Percentiles rank a stretch among this genome's conserved stretches.
Evolutionary conservation across 2,888 invertebrate genomes (phyloP).

Genomic region (Pandemis corylana): DNA sequence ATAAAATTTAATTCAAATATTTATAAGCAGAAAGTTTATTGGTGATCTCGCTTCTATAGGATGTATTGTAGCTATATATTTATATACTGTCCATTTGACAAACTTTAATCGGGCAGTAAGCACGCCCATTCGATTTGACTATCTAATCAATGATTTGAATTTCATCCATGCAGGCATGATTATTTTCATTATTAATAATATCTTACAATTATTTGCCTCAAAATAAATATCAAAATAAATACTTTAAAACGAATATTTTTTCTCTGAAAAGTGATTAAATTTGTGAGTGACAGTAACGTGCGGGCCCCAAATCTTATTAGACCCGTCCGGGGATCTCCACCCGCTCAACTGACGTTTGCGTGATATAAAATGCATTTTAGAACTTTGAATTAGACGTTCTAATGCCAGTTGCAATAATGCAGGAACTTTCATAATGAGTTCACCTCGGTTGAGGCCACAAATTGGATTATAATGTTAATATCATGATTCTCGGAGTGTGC

Average conservation of each 20-base stretch:
- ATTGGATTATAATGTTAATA: constrained; percentile 84
- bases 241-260: constrained; percentile 27
- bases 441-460: constrained; percentile 74
- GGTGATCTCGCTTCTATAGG: too few relatives aligned
- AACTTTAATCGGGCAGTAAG: too few relatives aligned
- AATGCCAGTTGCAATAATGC: constrained; percentile 78
- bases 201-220: background rate
- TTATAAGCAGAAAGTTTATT: too few relatives aligned
- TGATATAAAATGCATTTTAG: constrained; percentile 72
- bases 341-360: constrained; percentile 56
- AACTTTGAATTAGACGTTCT: constrained; percentile 58
- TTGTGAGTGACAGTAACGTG: constrained; percentile 66
- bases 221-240: background rate
- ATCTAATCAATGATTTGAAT: too few relatives aligned
- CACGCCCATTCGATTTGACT: too few relatives aligned
- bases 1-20: too few relatives aligned
- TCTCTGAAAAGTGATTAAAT: constrained; percentile 59
- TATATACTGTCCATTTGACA: too few relatives aligned
- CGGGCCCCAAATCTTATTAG: constrained; percentile 65
- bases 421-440: constrained; percentile 79
- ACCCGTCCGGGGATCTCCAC: constrained; percentile 56
- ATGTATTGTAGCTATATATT: too few relatives aligned
- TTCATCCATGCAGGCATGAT: too few relatives aligned
- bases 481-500: constrained; percentile 67
- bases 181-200: background rate